Percentiles rank a stretch among this genome's conserved stretches.
Conservation (phyloP, 2,888 invertebrate species). For the Rhamphomyia laevipes region DNA sequence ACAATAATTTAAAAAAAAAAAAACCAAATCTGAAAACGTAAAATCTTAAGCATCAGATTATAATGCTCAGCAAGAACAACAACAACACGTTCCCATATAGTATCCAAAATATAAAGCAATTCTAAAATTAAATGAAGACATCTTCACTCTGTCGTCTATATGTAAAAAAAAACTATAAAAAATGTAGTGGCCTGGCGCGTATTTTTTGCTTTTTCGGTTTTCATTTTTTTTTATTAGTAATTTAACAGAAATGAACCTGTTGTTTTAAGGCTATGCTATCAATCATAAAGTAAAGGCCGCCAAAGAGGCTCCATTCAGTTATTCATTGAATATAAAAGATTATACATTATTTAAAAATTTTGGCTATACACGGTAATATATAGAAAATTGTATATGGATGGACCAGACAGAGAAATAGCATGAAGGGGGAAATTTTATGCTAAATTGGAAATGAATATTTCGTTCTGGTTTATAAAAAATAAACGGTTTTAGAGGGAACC, state of each 20-base stretch:
- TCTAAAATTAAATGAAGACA: not conserved
- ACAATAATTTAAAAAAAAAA: no score
- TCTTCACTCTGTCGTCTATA: not conserved
- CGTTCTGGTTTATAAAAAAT: not conserved
- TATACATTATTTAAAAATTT: not conserved
- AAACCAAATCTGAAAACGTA: no score
- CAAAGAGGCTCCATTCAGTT: not conserved
- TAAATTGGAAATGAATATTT: not conserved
- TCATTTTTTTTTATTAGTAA: no score
- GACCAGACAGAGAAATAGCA: no score
- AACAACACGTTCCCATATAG: no score
- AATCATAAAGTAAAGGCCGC: not conserved
- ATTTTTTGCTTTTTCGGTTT: no score
- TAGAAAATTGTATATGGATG: no score
- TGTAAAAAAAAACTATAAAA: not conserved
- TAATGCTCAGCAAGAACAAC: no score
- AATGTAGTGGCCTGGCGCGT: not conserved
- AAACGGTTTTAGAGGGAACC: not conserved
- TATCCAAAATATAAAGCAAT: no score
- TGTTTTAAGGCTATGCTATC: not conserved
- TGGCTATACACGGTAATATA: no score
- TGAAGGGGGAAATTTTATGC: no score
- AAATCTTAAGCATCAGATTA: no score
- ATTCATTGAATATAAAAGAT: not conserved
- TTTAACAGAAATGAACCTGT: not conserved